phyloP scores from a whole-genome alignment of 2,888 invertebrate genomes.

The Drosophila koepferae region DNA sequence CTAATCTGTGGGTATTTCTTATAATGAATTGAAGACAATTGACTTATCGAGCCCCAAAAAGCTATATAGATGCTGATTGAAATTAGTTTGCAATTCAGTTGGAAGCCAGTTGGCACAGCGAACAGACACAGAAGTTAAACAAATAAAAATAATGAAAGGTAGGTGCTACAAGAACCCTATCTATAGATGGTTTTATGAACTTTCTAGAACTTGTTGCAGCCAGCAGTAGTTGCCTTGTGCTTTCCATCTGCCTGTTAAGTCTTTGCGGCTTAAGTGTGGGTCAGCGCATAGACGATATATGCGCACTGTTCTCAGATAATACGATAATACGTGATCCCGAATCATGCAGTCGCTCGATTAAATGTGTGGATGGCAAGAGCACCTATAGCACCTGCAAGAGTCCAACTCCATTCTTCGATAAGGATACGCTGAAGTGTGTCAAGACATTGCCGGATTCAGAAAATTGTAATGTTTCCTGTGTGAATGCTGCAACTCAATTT shows the following conservation, averaged over 20 bases:
- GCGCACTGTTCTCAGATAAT: constrained; percentile 65
- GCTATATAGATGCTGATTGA: constrained; percentile 22
- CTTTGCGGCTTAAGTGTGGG: not conserved
- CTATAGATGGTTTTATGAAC: not conserved
- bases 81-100: constrained; percentile 27
- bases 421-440: constrained; percentile 53
- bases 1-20: constrained; percentile 44
- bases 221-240: constrained; percentile 11
- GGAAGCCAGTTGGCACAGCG: not conserved
- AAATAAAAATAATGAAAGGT: constrained; percentile 33
- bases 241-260: constrained; percentile 1
- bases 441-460: constrained; percentile 15
- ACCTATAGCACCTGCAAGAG: constrained; percentile 54
- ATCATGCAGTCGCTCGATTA: constrained; percentile 73
- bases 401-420: constrained; percentile 62
- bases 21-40: constrained; percentile 24
- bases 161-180: not conserved
- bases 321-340: constrained; percentile 78
- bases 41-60: constrained; percentile 18
- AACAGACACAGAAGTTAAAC: not conserved
- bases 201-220: constrained; percentile 14
- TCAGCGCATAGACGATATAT: constrained; percentile 62
- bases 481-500: constrained; percentile 15
- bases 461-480: constrained; percentile 58
- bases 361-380: constrained; percentile 63